A percentile compares a stretch with the other conserved stretches of the same genome.
Conservation (phyloP, 2,888 invertebrate genomes). For the Hololepta plana region DNA sequence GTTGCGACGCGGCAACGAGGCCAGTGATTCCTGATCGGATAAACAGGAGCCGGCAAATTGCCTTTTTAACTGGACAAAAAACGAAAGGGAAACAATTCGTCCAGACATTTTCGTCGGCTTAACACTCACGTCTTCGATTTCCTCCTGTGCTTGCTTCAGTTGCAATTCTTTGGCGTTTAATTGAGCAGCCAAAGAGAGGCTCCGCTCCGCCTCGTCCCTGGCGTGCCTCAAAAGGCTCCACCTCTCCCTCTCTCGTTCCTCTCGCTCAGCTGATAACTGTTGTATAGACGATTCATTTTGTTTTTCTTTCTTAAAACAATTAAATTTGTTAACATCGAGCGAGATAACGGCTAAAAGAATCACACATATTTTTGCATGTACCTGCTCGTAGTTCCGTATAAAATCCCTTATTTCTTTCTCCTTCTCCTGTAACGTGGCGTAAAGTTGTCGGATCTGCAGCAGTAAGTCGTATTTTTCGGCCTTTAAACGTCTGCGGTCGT, state of each 20-base stretch:
- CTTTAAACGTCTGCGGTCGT: slow-evolving; percentile 78
- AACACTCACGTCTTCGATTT: slow-evolving; percentile 53
- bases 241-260: slow-evolving; percentile 72
- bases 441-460: slow-evolving; percentile 88
- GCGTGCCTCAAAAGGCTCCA: slow-evolving; percentile 78
- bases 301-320: slow-evolving; percentile 64
- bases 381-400: slow-evolving; percentile 86
- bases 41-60: too few relatives aligned
- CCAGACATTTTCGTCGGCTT: slow-evolving; percentile 31
- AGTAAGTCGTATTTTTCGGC: slow-evolving; percentile 86
- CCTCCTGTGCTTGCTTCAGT: slow-evolving; percentile 68
- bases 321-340: too few relatives aligned
- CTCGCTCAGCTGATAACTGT: slow-evolving; percentile 38
- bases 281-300: slow-evolving; percentile 55
- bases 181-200: slow-evolving; percentile 70
- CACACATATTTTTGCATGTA: too few relatives aligned
- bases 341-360: too few relatives aligned
- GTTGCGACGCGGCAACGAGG: slow-evolving; percentile 43
- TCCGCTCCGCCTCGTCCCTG: slow-evolving; percentile 76
- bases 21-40: slow-evolving; percentile 63
- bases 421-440: slow-evolving; percentile 85
- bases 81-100: background rate
- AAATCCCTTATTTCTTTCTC: slow-evolving; percentile 87
- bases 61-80: background rate
- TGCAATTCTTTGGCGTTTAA: slow-evolving; percentile 75